Conservation (phyloP, 2,797 vertebrate species). For the Notolabrus celidotus region DNA sequence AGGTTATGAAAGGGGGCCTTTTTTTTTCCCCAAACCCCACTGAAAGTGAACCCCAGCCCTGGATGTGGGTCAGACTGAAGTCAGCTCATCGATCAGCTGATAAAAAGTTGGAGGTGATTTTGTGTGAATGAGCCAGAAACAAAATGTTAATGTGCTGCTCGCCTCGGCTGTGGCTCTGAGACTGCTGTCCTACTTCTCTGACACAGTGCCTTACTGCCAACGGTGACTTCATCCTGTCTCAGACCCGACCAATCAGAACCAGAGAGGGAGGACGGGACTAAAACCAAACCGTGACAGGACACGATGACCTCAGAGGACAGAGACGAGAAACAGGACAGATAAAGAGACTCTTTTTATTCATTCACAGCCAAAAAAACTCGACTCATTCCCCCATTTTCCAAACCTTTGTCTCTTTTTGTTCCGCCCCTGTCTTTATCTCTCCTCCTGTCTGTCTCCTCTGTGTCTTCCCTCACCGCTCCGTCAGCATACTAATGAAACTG, state of each 20-base stretch:
- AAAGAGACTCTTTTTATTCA: neutral
- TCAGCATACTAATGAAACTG: slow-evolving; percentile 49
- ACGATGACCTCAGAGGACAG: slow-evolving; percentile 5
- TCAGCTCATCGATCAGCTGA: neutral
- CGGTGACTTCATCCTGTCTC: slow-evolving; percentile 45
- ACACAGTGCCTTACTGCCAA: slow-evolving; percentile 44
- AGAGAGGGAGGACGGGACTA: slow-evolving; percentile 10
- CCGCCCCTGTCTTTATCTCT: slow-evolving; percentile 10
- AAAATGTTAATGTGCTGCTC: neutral
- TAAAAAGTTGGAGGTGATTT: slow-evolving; percentile 16
- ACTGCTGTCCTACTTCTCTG: slow-evolving; percentile 18
- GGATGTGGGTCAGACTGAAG: neutral
- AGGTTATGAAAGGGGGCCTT: neutral
- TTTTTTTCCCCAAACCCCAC: neutral
- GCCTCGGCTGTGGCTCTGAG: slow-evolving; percentile 2
- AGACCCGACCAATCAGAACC: slow-evolving; percentile 4
- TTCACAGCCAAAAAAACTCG: slow-evolving; percentile 6
- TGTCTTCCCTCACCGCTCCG: slow-evolving; percentile 13
- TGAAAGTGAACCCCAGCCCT: neutral
- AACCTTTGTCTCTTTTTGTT: slow-evolving; percentile 5
- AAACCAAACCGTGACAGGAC: slow-evolving; percentile 4
- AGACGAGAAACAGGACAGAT: neutral
- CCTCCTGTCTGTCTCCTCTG: slow-evolving; percentile 1
- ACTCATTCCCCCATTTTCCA: neutral
- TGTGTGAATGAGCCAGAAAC: neutral